Base-by-base conservation (phyloP, 2,888 invertebrate species). In the Elegia similella region DNA sequence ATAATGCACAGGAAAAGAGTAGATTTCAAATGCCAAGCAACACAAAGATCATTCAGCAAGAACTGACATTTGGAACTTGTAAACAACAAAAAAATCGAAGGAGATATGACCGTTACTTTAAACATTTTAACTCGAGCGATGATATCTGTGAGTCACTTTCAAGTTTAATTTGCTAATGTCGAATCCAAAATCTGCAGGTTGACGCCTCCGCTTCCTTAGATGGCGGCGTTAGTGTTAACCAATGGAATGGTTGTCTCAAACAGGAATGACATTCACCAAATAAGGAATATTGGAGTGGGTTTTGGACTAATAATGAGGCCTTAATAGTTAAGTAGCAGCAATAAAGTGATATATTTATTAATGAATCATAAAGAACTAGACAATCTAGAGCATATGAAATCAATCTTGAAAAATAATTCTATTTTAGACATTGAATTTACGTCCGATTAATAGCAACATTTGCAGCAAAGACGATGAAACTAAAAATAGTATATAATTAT, bases 211-310 rank as follows among this genome's bases (percentile, higher is more conserved):
- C 59, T 60, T 62, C 81, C 80, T 64, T 73, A 80, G 73, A 78
- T 68, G 82, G 86, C 65, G 76, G 32, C 17, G 17, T 50, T 30
- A 30, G 13, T 23, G 13, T 13, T 32, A 34, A 13, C 15, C 10
- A 74, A 77, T 76, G 69, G 76, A 70, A 76, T 83, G 76, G 83
- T 81, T 80, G 79, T 67, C 78, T 69, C 70, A 71, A 64, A 75
- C 60, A 65, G 67, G 73, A 79, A 75, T 75, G 68, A 70, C 76
- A 72, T 75, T 68, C 78, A 72, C 68, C 78, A 73, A 76, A 78
- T 81, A 81, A 72, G 80, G 84, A 60, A 60, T 66, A 60, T 56
- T 65, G 72, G 83, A 75, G 88, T 86, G 82, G 85, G 86, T 66
- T 74, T 70, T 7, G 10, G 50, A 60, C 50, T 52, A 55, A 43